phyloP scores from a whole-genome alignment of 53 echinoderm and acorn worm species.

The Henricia sp. region DNA sequence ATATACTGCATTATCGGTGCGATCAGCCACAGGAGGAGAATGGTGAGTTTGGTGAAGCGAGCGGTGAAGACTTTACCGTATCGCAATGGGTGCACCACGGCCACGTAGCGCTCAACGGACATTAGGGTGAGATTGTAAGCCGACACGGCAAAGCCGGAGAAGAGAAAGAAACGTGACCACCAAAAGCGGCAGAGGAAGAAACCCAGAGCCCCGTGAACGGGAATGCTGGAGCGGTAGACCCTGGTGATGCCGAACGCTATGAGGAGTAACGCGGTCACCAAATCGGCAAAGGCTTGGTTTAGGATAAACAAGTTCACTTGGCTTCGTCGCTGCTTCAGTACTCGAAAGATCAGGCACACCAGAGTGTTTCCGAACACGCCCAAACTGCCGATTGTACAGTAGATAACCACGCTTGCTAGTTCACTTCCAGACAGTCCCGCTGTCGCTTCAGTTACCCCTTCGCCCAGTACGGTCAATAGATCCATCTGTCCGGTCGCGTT shows the following conservation, averaged over 20 bases:
- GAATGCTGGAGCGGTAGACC: constrained; percentile 51
- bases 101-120: constrained; percentile 89
- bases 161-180: constrained; percentile 93
- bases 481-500: too few relatives aligned
- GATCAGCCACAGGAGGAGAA: constrained; percentile 73
- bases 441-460: background rate
- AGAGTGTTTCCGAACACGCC: constrained; percentile 80
- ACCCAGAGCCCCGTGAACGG: constrained; percentile 41
- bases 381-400: constrained; percentile 69
- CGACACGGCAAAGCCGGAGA: constrained; percentile 84
- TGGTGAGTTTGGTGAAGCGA: constrained; percentile 61
- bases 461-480: too few relatives aligned
- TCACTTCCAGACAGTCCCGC: constrained; percentile 31
- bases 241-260: constrained; percentile 74
- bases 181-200: constrained; percentile 94
- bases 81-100: constrained; percentile 84
- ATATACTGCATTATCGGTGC: constrained; percentile 87
- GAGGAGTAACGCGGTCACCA: constrained; percentile 75
- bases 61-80: constrained; percentile 72
- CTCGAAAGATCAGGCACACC: constrained; percentile 79
- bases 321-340: constrained; percentile 64
- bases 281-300: constrained; percentile 84
- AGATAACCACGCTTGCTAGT: constrained; percentile 40
- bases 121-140: constrained; percentile 88
- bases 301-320: constrained; percentile 87